Base-by-base conservation (phyloP, 2,113 vertebrate species). In the Myrmecobius fasciatus region DNA sequence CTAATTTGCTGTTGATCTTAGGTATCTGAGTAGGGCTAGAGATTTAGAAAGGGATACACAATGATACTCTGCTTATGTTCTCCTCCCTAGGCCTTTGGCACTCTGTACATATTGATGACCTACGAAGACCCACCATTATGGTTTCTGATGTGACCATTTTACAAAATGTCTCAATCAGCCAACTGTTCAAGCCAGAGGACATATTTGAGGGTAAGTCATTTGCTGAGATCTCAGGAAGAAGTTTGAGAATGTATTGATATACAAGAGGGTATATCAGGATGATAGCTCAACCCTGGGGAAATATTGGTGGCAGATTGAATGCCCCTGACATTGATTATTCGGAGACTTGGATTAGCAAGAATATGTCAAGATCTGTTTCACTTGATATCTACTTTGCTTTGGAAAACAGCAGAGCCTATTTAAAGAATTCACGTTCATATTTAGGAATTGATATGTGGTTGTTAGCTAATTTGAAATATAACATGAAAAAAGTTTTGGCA, bases 21-120 rank as follows among this genome's bases (percentile, higher is more conserved):
- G 14, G 36, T n/a, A n/a, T 9, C 17, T 20, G 36, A 8, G 36
- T 75, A 17, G 20, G 36, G 36, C n/a, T 75, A 54, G 28, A n/a
- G 25, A 9, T 31, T 24, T 1, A 56, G 0, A 4, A 9, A 47
- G 91, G 8, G 46, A 0, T 0, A 47, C 8, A 24, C 36, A 28
- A 7, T 24, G 83, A 5, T 24, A 24, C 22, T 10, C 11, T 26
- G 90, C 10, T 56, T n/a, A 12, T 67, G 3, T n/a, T 94, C 0
- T 43, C 4, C 60, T 67, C 89, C 54, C 1, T 36, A 99, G 99
- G 99, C 0, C 99, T 99, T 11, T 99, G 99, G 99, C 99, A 97
- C 93, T 99, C 99, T 0, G 99, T 99, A 96, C 99, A 99, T 92
- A 99, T 99, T 0, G 99, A 99, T 0, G 99, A 99, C 96, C 99